These are phyloP conservation scores for Hybognathus amarus DNA, from an alignment of 2,797 vertebrate species.

Conservation along the genomic window DNA sequence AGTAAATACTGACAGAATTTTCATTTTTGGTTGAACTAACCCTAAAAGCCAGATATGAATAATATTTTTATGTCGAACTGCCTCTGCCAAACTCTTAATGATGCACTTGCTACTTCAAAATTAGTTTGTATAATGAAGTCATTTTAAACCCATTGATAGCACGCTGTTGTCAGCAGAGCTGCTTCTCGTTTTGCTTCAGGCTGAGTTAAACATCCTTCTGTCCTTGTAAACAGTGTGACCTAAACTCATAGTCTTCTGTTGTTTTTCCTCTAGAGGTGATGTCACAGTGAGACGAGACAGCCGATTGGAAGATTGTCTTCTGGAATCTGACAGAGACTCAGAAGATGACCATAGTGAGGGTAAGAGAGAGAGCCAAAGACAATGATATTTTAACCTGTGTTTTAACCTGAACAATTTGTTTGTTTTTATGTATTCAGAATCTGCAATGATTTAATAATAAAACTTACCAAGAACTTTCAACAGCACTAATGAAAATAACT, in stretches of 20 bases:
- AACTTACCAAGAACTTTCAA: background rate
- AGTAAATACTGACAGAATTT: too few relatives aligned
- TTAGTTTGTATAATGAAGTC: slow-evolving; percentile 38
- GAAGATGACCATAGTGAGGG: slow-evolving; percentile 73
- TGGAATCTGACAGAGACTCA: slow-evolving; percentile 77
- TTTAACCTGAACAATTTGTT: background rate
- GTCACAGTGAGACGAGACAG: slow-evolving; percentile 74
- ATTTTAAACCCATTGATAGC: slow-evolving; percentile 14
- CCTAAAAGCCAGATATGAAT: slow-evolving; percentile 7
- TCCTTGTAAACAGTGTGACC: slow-evolving; percentile 37
- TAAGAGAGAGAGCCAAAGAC: slow-evolving; percentile 37
- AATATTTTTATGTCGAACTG: background rate
- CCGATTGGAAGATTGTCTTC: slow-evolving; percentile 67
- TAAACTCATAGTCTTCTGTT: slow-evolving; percentile 41
- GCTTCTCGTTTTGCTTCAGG: slow-evolving; percentile 33
- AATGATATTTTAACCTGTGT: background rate
- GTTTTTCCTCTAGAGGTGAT: slow-evolving; percentile 75
- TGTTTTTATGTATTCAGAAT: background rate
- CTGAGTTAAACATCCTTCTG: slow-evolving; percentile 32
- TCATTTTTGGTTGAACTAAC: too few relatives aligned
- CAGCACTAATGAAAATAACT: background rate
- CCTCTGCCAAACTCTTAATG: slow-evolving; percentile 11
- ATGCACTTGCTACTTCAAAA: slow-evolving; percentile 17
- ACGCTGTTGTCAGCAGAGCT: slow-evolving; percentile 13
- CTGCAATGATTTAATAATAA: background rate